A percentile compares a stretch with the other conserved stretches of the same genome.
Conservation (phyloP, 2,113 vertebrate species). For the Poeciliopsis prolifica region DNA sequence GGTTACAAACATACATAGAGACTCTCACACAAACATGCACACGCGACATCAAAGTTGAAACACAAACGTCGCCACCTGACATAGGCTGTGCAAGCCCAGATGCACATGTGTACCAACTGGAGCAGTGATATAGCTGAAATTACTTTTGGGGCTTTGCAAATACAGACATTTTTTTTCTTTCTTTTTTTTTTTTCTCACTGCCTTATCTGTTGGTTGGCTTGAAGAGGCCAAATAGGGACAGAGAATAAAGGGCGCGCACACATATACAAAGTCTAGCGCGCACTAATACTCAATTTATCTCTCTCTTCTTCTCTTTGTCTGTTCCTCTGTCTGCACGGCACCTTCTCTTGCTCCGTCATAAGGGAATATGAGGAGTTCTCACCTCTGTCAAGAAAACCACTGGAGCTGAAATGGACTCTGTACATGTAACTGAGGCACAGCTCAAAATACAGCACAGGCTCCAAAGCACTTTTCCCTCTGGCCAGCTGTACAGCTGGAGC, state of each 20-base stretch:
- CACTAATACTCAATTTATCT: conserved; percentile 14
- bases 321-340: conserved; percentile 11
- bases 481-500: neutral
- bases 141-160: conserved; percentile 61
- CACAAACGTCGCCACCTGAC: neutral
- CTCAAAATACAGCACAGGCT: conserved; percentile 1
- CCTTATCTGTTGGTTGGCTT: conserved; percentile 20
- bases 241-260: conserved; percentile 21
- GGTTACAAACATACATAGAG: neutral
- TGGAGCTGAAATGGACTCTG: conserved; percentile 36
- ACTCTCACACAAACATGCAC: conserved; percentile 27
- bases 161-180: conserved; percentile 21
- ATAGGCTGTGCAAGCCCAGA: conserved; percentile 21
- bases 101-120: conserved; percentile 23
- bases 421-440: conserved; percentile 17
- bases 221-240: conserved; percentile 37
- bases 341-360: conserved; percentile 14
- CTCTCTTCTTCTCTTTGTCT: neutral
- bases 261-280: conserved; percentile 19
- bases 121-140: conserved; percentile 57
- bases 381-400: conserved; percentile 49
- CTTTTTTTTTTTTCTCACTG: conserved; percentile 6
- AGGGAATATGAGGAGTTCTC: conserved; percentile 40
- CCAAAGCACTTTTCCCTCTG: neutral
- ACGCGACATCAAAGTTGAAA: conserved; percentile 20